phyloP scores from a whole-genome alignment of 2,888 invertebrate species.

The Melangyna quadrimaculata region DNA sequence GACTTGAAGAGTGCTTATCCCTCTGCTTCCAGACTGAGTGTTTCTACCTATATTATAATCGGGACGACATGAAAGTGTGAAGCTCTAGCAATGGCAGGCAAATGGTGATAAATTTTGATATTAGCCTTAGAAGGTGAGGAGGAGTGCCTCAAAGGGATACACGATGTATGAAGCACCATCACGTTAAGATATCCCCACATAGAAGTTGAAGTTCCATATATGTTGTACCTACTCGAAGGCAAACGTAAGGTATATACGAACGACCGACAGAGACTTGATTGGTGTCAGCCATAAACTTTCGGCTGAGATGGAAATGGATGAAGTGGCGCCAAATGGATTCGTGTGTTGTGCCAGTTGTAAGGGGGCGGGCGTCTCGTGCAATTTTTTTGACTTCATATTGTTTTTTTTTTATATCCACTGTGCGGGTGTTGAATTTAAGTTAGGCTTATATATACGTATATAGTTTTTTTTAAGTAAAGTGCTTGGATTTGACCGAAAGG shows the following conservation, averaged over 20 bases:
- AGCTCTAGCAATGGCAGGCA: constrained; percentile 20
- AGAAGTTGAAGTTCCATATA: neutral
- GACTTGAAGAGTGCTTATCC: constrained; percentile 49
- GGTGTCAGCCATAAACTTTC: constrained; percentile 75
- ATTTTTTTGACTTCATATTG: constrained; percentile 75
- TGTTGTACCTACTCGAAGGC: no score
- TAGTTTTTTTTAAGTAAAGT: constrained; percentile 33
- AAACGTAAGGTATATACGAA: constrained; percentile 13
- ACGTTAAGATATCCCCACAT: constrained; percentile 15
- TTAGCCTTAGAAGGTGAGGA: constrained; percentile 60
- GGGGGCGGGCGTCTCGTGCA: constrained; percentile 67
- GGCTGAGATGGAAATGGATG: constrained; percentile 70
- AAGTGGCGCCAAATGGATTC: constrained; percentile 72
- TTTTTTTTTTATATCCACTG: neutral
- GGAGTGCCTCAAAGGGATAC: constrained; percentile 47
- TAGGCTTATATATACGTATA: neutral
- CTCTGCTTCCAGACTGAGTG: constrained; percentile 28
- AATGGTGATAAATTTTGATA: constrained; percentile 69
- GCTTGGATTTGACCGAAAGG: constrained; percentile 45
- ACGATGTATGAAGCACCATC: constrained; percentile 11
- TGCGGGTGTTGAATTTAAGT: constrained; percentile 58
- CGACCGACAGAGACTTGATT: constrained; percentile 74
- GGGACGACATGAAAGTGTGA: constrained; percentile 36
- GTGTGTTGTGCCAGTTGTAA: constrained; percentile 49
- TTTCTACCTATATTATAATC: no score